Evolutionary conservation across 2,888 invertebrate species (phyloP), one percentile per base, ranked within the genome.

Genomic region (Clitarchus hookeri): DNA sequence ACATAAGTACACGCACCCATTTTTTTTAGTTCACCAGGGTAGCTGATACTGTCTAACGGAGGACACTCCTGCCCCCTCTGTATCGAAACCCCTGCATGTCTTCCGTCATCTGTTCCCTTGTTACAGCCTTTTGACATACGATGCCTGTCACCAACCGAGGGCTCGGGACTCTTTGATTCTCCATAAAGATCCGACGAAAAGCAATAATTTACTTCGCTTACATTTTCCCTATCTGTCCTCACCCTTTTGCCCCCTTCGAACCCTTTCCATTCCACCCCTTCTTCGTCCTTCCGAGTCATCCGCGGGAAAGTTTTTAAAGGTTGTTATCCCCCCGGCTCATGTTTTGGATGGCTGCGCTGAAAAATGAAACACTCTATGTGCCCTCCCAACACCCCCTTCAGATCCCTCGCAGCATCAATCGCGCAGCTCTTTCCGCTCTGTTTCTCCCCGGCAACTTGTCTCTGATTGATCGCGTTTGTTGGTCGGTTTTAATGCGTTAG

Each of bases 191-290:
- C 11, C 27, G 44, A 82, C 82, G 82, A 82, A n/a, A 82, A 82
- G 82, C 82, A 9, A 82, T 82, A 82, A 82, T 82, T 82, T 82
- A 82, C 82, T 82, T 82, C 36, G 82, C 44, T 44, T 82, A n/a
- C 16, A n/a, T 65, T 65, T 65, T 23, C 23, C 65, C 23, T n/a
- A 65, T 65, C 65, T 8, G 53, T 53, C 53, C 12, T 12, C 19
- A 16, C 53, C 53, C 65, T 65, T 23, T 23, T 3, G 4, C 11
- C 11, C 48, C 48, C 48, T 8, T 8, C 65, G 65, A 65, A 65
- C 65, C 65, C 65, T 0, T 6, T 6, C n/a, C n/a, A 8, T 16
- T 16, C 12, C 8, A 16, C 11, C 12, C 11, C 12, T 48, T 48
- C 48, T 48, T 16, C 48, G 48, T 36, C 36, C 36, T 36, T 36